Conservation (phyloP, 2,888 invertebrate genomes). For the Brachyptera putata region DNA sequence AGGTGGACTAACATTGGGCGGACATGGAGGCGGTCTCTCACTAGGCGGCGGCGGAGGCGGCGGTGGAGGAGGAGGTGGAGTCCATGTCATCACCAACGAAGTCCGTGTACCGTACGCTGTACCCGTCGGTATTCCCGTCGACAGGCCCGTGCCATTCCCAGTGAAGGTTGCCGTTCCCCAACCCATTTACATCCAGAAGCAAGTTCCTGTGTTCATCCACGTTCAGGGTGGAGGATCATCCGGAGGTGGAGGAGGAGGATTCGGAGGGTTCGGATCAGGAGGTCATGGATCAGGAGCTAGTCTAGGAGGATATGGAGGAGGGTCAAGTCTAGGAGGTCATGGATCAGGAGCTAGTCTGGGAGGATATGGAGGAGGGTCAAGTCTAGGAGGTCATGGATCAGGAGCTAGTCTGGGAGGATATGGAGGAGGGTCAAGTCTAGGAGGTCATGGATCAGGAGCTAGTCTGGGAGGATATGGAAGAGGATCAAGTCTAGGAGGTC, state of each 20-base stretch:
- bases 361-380: too few species aligned
- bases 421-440: too few species aligned
- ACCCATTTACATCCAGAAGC: conserved; percentile 13
- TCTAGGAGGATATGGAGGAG: background rate
- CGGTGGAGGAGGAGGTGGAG: conserved; percentile 1
- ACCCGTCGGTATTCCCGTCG: conserved; percentile 16
- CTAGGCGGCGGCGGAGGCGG: conserved; percentile 14
- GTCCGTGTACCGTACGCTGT: conserved; percentile 20
- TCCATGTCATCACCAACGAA: conserved; percentile 12
- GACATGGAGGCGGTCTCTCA: background rate
- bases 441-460: too few species aligned
- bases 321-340: too few species aligned
- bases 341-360: too few species aligned
- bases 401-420: too few species aligned
- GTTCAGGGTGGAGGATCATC: conserved; percentile 1
- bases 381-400: too few species aligned
- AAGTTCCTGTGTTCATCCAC: conserved; percentile 26
- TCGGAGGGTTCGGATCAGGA: background rate
- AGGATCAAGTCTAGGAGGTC: too few species aligned
- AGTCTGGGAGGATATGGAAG: too few species aligned
- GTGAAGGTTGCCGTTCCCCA: too few species aligned
- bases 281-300: background rate
- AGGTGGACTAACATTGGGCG: background rate
- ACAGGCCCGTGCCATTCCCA: conserved; percentile 20
- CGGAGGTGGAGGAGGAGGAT: background rate